Base-by-base conservation (phyloP, 2,113 vertebrate species). In the Greenwoodochromis staneri region DNA sequence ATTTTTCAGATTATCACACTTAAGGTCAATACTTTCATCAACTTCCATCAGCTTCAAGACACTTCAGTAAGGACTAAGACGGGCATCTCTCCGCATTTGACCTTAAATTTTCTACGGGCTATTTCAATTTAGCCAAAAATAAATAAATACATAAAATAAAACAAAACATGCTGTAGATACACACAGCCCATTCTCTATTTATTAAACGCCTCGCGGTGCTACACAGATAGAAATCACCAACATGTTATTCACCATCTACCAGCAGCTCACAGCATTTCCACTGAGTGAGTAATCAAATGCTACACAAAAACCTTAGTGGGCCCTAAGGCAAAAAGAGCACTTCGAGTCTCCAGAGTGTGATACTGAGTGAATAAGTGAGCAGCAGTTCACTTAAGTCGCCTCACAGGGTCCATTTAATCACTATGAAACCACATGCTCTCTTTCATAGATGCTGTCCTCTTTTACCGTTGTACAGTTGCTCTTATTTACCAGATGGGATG, bases 51-150 rank as follows among this genome's bases (percentile, higher is more conserved):
- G 96, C 83, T 96, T 95, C 95, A 97, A 94, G 97, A 97, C 96
- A 97, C 96, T 96, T 97, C 95, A 97, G 97, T 97, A 97, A 97
- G 98, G 94, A 95, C 89, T 96, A 96, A 96, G 95, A 55, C 3
- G 40, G 95, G 7, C 7, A 38, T 97, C 95, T 91, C 96, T 95
- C 95, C 96, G 93, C 93, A 96, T 96, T 96, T 96, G 95, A 97
- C 91, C 95, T 95, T 96, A 83, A 96, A 96, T 96, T 96, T 97
- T 97, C 96, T 66, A 96, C 92, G 96, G 96, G 96, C 95, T 95
- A 88, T 96, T 71, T 71, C 66, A 42, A 42, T 71, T 40, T 14
- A 21, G 19, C 13, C 5, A 73, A 73, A 17, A 45, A 45, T 27
- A 55, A 13, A 40, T 24, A 51, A 73, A 82, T 24, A 66, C 19